These are phyloP conservation scores for Tetragonisca angustula DNA, from an alignment of 2,888 invertebrate genomes.

Conservation along the genomic window DNA sequence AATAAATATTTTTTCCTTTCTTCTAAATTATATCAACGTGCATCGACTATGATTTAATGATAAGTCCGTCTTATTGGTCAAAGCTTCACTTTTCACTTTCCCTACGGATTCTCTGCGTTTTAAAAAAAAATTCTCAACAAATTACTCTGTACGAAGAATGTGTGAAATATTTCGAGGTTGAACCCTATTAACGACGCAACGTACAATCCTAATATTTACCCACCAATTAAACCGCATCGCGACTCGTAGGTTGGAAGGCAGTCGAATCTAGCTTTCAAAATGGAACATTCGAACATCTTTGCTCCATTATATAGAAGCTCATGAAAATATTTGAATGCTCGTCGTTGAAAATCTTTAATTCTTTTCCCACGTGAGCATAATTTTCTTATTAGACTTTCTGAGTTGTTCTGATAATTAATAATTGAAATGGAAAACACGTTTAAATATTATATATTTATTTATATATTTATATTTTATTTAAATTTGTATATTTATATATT, in stretches of 20 bases:
- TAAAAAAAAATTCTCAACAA: background rate
- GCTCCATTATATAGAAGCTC: background rate
- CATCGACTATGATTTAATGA: no score
- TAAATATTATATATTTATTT: no score
- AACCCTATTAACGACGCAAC: constrained; percentile 13
- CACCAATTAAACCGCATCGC: constrained; percentile 19
- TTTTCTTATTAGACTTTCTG: no score
- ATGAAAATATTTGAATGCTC: background rate
- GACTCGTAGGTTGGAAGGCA: background rate
- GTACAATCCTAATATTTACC: constrained; percentile 15
- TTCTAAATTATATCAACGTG: no score
- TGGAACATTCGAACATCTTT: constrained; percentile 4
- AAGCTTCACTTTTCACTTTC: background rate
- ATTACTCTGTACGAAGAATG: background rate
- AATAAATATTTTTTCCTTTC: background rate
- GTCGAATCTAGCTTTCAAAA: constrained; percentile 8
- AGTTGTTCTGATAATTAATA: no score
- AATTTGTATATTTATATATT: no score
- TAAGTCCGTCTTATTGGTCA: background rate
- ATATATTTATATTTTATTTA: no score
- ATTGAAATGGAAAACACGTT: no score
- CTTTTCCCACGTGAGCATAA: no score
- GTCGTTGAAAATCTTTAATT: no score
- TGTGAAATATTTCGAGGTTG: constrained; percentile 19
- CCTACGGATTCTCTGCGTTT: background rate